phyloP scores from a whole-genome alignment of 2,113 vertebrate genomes.

The Corythaixoides concolor region DNA sequence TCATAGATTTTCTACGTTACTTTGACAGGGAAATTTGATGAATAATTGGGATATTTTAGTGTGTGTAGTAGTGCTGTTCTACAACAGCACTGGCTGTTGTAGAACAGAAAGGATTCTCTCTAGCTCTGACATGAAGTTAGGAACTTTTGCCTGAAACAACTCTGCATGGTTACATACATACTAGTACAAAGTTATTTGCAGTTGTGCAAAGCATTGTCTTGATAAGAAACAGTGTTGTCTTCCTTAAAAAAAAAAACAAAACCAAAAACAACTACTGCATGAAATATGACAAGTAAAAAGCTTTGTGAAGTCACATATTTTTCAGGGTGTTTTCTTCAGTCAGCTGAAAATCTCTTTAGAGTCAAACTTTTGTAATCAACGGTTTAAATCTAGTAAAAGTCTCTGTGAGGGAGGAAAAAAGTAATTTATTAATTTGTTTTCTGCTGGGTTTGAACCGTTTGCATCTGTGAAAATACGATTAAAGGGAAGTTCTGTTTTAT shows the following conservation, averaged over 20 bases:
- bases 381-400: background rate
- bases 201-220: background rate
- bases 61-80: too few relatives aligned
- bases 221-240: background rate
- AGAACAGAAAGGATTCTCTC: background rate
- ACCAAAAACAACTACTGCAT: rapidly evolving
- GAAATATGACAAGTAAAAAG: background rate
- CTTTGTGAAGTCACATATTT: background rate
- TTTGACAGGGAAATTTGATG: background rate
- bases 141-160: background rate
- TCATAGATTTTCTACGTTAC: background rate
- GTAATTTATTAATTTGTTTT: background rate
- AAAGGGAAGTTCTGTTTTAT: background rate
- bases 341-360: background rate
- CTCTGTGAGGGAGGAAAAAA: background rate
- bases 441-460: background rate
- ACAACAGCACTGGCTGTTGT: background rate
- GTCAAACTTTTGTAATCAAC: background rate
- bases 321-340: background rate
- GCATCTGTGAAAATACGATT: background rate
- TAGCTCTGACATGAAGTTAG: background rate
- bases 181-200: background rate
- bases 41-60: background rate
- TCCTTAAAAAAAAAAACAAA: background rate
- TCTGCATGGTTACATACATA: background rate